Evolutionary conservation across 2,888 invertebrate species (phyloP).

Genomic region (Apomyelois bistriatella): DNA sequence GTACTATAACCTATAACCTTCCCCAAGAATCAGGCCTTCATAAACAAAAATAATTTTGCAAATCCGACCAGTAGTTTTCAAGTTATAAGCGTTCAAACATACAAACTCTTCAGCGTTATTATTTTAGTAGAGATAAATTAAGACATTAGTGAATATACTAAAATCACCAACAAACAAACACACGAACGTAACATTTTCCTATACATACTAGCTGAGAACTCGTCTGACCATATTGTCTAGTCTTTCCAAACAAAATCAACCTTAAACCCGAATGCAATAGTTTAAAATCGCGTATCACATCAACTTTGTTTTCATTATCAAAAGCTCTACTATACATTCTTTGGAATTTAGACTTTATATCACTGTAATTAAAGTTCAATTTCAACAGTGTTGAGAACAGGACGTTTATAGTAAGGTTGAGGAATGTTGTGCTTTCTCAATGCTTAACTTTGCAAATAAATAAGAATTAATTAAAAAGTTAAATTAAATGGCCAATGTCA

Average conservation of each 20-base stretch:
- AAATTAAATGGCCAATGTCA: neutral
- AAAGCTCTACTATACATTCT: neutral
- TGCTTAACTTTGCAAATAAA: neutral
- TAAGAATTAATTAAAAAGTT: neutral
- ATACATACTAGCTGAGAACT: neutral
- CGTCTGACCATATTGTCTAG: neutral
- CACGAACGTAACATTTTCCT: neutral
- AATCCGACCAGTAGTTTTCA: too few species aligned
- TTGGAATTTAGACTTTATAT: neutral
- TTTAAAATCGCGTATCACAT: neutral
- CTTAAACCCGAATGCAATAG: neutral
- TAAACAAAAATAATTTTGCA: too few species aligned
- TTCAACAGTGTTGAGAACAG: neutral
- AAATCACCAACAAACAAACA: neutral
- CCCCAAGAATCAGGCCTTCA: too few species aligned
- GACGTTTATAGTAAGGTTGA: neutral
- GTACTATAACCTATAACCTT: too few species aligned
- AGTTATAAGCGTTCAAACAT: too few species aligned
- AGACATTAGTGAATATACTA: neutral
- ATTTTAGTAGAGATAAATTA: too few species aligned
- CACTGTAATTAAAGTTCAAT: neutral
- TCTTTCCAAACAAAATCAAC: neutral
- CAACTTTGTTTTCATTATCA: neutral
- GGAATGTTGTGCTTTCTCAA: neutral
- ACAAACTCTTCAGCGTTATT: too few species aligned